Conservation (phyloP, 2,797 vertebrate genomes). For the Xyrichtys novacula region DNA sequence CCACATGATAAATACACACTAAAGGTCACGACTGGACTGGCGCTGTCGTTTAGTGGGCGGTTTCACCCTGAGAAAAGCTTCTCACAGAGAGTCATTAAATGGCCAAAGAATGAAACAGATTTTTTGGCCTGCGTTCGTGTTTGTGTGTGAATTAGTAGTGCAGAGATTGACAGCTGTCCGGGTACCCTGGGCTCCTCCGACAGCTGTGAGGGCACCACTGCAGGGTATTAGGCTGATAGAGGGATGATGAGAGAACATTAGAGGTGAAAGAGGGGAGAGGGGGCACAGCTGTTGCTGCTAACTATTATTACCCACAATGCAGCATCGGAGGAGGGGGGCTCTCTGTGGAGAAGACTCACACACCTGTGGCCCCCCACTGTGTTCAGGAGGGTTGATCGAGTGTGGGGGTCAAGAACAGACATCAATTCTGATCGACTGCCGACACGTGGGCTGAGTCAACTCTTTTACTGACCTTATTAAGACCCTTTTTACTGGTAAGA, state of each 20-base stretch:
- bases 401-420: conserved; percentile 55
- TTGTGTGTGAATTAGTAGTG: conserved; percentile 3
- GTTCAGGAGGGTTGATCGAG: conserved; percentile 27
- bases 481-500: background rate
- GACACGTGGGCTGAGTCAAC: background rate
- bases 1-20: too few relatives aligned
- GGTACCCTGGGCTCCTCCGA: conserved; percentile 72
- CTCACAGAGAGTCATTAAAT: background rate
- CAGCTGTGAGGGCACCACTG: conserved; percentile 85
- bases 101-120: background rate
- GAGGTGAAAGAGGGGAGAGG: conserved; percentile 76
- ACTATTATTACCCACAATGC: conserved; percentile 87
- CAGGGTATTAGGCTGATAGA: conserved; percentile 87
- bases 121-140: conserved; percentile 14
- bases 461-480: background rate
- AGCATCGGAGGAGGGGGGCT: conserved; percentile 62
- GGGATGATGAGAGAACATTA: conserved; percentile 88
- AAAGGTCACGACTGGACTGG: too few relatives aligned
- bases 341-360: conserved; percentile 71
- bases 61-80: too few relatives aligned
- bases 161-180: conserved; percentile 83
- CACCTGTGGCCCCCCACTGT: conserved; percentile 86
- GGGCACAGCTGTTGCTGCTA: conserved; percentile 80
- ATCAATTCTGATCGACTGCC: conserved; percentile 7
- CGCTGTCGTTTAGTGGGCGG: too few relatives aligned